Evolutionary conservation across 2,113 vertebrate genomes (phyloP).

Genomic region (Petrocephalus microphthalmus): DNA sequence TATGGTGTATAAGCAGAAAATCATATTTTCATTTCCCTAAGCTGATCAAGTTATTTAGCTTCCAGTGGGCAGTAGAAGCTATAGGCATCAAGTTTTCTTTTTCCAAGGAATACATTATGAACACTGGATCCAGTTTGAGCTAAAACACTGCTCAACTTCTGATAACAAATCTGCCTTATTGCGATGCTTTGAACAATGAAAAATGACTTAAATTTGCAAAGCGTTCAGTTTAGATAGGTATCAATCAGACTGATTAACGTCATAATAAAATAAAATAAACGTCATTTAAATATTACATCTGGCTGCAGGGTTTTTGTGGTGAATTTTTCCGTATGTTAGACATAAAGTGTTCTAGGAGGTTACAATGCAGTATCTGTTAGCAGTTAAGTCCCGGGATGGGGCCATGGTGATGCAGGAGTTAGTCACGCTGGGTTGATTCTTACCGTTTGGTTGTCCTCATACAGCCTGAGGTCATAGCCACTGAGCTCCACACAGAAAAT

Average conservation of each 20-base stretch:
- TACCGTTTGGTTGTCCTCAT: constrained; percentile 99
- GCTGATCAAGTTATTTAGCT: neutral
- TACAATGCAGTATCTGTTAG: neutral
- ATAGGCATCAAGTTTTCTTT: neutral
- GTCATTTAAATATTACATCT: neutral
- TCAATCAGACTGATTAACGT: neutral
- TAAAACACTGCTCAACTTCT: neutral
- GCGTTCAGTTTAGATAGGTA: neutral
- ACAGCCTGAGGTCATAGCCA: constrained; percentile 97
- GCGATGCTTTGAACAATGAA: neutral
- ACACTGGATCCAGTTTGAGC: neutral
- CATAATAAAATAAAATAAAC: too few species aligned
- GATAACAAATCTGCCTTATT: neutral
- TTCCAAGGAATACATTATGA: neutral
- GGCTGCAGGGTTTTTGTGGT: neutral
- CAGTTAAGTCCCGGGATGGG: neutral
- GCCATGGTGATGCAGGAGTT: neutral
- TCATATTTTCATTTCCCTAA: neutral
- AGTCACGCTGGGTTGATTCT: constrained; percentile 29
- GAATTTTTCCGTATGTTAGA: neutral
- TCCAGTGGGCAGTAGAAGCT: neutral
- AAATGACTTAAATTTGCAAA: neutral
- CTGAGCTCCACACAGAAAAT: constrained; percentile 99
- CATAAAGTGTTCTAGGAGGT: neutral
- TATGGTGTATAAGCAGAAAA: neutral